Evolutionary conservation across 1,140 invertebrate species (phyloP), one percentile per base, ranked within the genome.

Genomic region (Zophobas morio): DNA sequence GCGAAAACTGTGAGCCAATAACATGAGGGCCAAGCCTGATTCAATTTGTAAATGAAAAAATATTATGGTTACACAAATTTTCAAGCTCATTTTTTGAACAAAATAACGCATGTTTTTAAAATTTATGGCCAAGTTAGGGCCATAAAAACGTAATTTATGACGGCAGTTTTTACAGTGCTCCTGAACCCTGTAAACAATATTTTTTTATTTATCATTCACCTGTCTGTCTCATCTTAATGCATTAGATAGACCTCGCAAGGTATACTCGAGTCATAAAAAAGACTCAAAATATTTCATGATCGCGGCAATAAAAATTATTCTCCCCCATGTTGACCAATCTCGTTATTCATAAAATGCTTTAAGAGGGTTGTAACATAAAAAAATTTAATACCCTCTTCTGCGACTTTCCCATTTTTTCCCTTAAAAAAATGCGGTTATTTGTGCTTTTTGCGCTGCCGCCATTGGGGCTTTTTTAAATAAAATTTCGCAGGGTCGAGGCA

Each of bases 91-190:
- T 36, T 60, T 60, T 60, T 60, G 34, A 37, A 60, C 56, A 60
- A 60, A 60, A 60, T 36, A 60, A 60, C 35, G 56, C 56, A 39
- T 60, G 56, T 66, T 66, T 66, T 66, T n/a, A 66, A 63, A 66
- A 32, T 42, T 42, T n/a, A 1, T 6, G 20, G 36, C n/a, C n/a
- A 42, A n/a, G 20, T 66, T 66, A 42, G 33, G 60, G 60, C 60
- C 60, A 42, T 66, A 66, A 66, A 66, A 66, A 66, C 33, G 33
- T 66, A 66, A 66, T 66, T 66, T 66, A 66, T 39, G 60, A 66
- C 8, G 60, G 8, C 37, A 66, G 60, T 66, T 66, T 66, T 66
- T 66, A 66, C 60, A 66, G 32, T 66, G 60, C 36, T 66, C 39
- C 39, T 32, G 60, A 66, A 66, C 20, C 60, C 20, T 32, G 60